Base-by-base conservation (phyloP, 2,797 vertebrate species). In the Sparidentex hasta region DNA sequence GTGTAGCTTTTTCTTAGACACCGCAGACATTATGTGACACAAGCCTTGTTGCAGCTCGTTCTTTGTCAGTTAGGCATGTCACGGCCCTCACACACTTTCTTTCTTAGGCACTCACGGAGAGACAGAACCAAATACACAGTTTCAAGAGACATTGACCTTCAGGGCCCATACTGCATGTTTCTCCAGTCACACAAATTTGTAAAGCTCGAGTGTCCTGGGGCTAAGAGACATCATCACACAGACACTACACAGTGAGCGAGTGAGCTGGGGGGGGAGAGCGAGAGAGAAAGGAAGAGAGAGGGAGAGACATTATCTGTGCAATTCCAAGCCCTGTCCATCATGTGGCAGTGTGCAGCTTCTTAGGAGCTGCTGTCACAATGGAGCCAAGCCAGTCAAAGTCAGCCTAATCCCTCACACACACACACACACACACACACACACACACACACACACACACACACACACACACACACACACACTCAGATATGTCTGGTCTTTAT, bases 261-360 rank as follows among this genome's bases (percentile, higher is more conserved):
- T 21, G 65, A 38, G 47, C 55, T 29, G 38, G 41, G 44, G 52
- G 52, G 65, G 66, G 64, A n/a, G 46, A 64, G 66, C 50, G 46
- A 51, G 62, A 54, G 78, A 56, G 62, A 33, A 57, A 50, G 77
- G 41, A 58, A 68, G 64, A 67, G 70, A 58, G 52, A 38, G 63
- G 14, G 41, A 62, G 58, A 78, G 62, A 76, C 62, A 16, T 79
- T 89, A 89, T 92, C 83, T 84, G 73, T 94, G 94, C 82, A 94
- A 90, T 94, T 93, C 84, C 88, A 81, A 81, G 65, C 63, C 43
- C 82, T 90, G 88, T 93, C 94, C 95, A 65, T 92, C 76, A 89
- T 86, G 94, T 88, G 95, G 94, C 95, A 94, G 91, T 95, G 90
- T 95, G 92, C 85, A 88, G 90, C 93, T 93, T 90, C 78, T 88